A percentile compares a stretch with the other conserved stretches of the same genome.
Evolutionary conservation across 2,113 vertebrate species (phyloP).

Genomic region (Naja naja): DNA sequence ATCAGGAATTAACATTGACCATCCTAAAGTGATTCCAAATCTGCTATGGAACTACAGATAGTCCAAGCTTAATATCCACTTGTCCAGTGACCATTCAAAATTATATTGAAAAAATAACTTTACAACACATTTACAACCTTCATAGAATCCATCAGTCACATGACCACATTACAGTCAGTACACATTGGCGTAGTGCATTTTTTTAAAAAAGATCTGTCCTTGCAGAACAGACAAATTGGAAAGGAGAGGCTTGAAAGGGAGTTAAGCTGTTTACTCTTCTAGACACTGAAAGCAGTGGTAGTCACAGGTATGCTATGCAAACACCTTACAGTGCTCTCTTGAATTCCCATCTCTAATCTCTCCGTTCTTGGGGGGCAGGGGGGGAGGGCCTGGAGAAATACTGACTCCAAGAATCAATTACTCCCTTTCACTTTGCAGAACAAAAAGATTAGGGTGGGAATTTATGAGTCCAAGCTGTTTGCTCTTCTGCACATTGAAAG

Average conservation of each 20-base stretch:
- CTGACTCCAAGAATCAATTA: not conserved
- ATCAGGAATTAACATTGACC: not conserved
- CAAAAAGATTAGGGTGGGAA: not conserved
- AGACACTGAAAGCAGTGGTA: not conserved
- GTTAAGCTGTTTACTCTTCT: not conserved
- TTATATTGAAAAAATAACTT: not conserved
- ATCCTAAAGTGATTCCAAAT: not conserved
- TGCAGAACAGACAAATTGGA: not conserved
- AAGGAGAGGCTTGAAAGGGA: not conserved
- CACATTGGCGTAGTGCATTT: not conserved
- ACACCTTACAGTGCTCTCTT: not conserved
- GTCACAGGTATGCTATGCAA: not conserved
- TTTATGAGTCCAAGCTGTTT: not conserved
- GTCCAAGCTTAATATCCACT: not conserved
- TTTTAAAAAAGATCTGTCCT: not conserved
- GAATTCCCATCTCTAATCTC: not conserved
- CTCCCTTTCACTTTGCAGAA: not conserved
- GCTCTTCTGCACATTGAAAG: not conserved
- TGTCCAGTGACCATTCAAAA: not conserved
- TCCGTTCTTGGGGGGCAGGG: not conserved
- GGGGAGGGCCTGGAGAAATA: not conserved
- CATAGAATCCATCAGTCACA: not conserved
- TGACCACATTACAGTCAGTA: not conserved
- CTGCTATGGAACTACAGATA: not conserved
- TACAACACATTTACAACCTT: not conserved